These are phyloP conservation scores for Osmerus eperlanus DNA, from an alignment of 2,113 vertebrate genomes.

Conservation along the genomic window DNA sequence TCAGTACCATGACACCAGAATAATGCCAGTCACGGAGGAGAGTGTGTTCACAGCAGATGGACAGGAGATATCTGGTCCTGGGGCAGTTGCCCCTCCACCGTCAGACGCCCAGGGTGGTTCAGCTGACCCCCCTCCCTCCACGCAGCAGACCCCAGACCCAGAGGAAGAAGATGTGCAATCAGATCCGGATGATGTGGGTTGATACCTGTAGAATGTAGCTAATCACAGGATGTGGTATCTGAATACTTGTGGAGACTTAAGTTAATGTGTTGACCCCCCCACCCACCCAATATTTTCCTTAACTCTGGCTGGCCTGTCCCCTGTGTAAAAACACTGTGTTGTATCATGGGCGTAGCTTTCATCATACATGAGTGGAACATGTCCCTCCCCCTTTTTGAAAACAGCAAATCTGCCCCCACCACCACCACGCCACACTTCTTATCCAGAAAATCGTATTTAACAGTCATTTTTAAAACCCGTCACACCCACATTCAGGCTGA, in stretches of 20 bases:
- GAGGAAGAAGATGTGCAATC: conserved; percentile 58
- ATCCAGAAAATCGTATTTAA: neutral
- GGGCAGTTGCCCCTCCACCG: conserved; percentile 20
- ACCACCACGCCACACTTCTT: no score
- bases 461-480: neutral
- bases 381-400: no score
- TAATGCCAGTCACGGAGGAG: conserved; percentile 63
- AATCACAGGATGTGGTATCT: neutral
- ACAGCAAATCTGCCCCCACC: no score
- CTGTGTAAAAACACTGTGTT: no score
- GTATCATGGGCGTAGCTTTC: no score
- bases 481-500: neutral
- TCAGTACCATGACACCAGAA: conserved; percentile 70
- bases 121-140: conserved; percentile 2
- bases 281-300: no score
- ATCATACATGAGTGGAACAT: no score
- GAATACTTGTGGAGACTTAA: no score
- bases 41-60: conserved; percentile 83
- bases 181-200: conserved; percentile 82
- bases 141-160: conserved; percentile 15
- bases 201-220: neutral
- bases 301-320: no score
- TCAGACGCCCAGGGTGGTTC: neutral
- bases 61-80: conserved; percentile 78
- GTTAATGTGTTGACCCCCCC: no score